Evolutionary conservation across 2,797 vertebrate genomes (phyloP), one percentile per base, ranked within the genome.

Genomic region (Acipenser ruthenus): DNA sequence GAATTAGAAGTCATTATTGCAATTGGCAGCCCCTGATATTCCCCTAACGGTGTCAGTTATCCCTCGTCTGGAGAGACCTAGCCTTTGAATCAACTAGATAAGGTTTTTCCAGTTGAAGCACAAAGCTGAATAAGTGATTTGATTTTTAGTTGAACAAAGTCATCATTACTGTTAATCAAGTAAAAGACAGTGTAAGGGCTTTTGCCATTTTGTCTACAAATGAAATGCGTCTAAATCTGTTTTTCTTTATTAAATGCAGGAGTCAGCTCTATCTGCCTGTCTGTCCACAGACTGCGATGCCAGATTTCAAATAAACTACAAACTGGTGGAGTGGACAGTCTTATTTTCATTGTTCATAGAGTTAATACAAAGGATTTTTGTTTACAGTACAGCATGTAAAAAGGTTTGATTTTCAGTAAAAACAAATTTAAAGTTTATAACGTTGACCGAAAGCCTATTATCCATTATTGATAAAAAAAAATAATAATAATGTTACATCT

Each of bases 11-110:
- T 87, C 87, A 88, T 94, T 93, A 94, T 83, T 83, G 88, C 88
- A 92, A 94, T 93, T 93, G 92, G 92, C 93, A 94, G 90, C 86
- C 85, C 82, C 84, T 87, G 89, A 89, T 92, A 92, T 89, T 92
- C 90, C 90, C 89, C 80, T 78, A 86, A 86, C 88, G 73, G 15
- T 82, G 78, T 71, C 75, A 78, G 80, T 77, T 83, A 83, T 82
- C 75, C 68, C 1, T 53, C 74, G 71, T 77, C 72, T 78, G 76
- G 84, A 84, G 78, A 82, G 72, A 73, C 69, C 65, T 55, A 53
- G 64, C 73, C 83, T 84, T 83, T 85, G 86, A 89, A 87, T 82
- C 73, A 78, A 81, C 73, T 78, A 88, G 88, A 89, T 86, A 86
- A 87, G 82, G 85, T 79, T 81, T 85, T 86, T 86, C 79, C 80